Evolutionary conservation across 2,888 invertebrate species (phyloP), one percentile per base, ranked within the genome.

Genomic region (Unio pictorum): DNA sequence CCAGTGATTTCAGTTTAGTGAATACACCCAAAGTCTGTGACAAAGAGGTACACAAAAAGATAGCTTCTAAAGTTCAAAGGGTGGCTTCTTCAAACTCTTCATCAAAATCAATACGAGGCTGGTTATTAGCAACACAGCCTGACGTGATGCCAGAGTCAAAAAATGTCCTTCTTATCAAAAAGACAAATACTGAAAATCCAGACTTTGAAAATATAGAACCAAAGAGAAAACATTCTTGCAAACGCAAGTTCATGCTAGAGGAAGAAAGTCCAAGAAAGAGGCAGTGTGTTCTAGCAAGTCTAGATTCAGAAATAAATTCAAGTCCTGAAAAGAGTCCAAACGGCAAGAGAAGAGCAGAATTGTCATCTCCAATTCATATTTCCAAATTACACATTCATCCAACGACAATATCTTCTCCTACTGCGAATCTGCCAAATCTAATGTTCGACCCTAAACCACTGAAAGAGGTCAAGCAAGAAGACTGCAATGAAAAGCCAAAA

Each of bases 401-500:
- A n/a, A 59, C 57, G 34, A 57, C 54, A 17, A 26, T 69, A 58
- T 61, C 66, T n/a, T 82, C 84, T 6, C 84, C 83, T 17, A 84
- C 84, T 15, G 72, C 78, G 6, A 79, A 80, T 66, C 73, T 84
- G 0, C 84, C 84, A 57, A 84, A 84, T 64, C 65, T 77, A 20
- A 78, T 81, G 11, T 63, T 79, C 18, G 82, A 83, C 75, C 78
- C 23, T 64, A 70, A 4, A 71, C 55, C 59, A 67, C 23, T 63
- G 26, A 55, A 64, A 64, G 34, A 55, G 17, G 28, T 57, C 26
- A 68, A 68, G 18, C 67, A 75, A 58, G 72, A 69, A 28, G 75
- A 75, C 28, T 73, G 72, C 60, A 68, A 69, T 1, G 70, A 67
- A 68, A 71, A 65, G 30, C 66, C 68, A 59, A 77, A 72, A 64